Evolutionary conservation across 1,140 invertebrate species (phyloP), one percentile per base, ranked within the genome.

Genomic region (Steinernema khuongi): DNA sequence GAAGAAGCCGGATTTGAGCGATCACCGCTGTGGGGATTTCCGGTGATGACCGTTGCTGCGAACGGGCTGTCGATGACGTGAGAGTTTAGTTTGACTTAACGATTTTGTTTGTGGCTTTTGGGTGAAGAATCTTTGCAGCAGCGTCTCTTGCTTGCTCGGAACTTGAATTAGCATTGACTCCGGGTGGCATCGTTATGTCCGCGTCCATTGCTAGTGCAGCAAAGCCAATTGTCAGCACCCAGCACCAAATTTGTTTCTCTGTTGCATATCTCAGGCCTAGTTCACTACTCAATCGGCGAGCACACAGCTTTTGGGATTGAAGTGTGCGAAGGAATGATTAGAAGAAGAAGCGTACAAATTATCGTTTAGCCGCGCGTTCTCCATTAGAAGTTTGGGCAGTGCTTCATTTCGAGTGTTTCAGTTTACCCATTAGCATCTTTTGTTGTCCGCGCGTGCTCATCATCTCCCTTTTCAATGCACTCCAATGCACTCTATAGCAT

Each of bases 131-230:
- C 36, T 41, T 41, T 41, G 36, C 36, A 41, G 50, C 7, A 26
- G 50, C 50, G 50, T 60, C 50, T 60, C 50, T 60, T 60, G 50
- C 50, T 60, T 60, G 50, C 50, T 60, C 50, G 50, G 26, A 60
- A 60, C 50, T 60, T 60, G 50, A 60, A 60, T 60, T 60, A 60
- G 50, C 50, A 60, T 60, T 60, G 50, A 60, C 50, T 60, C 26
- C 50, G 50, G 50, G 26, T 60, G 50, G 50, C 50, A 60, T 60
- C 50, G 50, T 60, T 60, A 60, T 60, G 50, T 60, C 50, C 50
- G 50, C 50, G 50, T 60, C 11, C 50, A 60, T 60, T 26, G 50
- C 50, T 11, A 60, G 50, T 60, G 50, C 50, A 60, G 50, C 36
- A n/a, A 22, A 22, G 50, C 50, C 50, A 60, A 60, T 60, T 60